These are phyloP conservation scores for Gasteruption jaculator DNA, from an alignment of 2,888 invertebrate genomes.

Conservation along the genomic window DNA sequence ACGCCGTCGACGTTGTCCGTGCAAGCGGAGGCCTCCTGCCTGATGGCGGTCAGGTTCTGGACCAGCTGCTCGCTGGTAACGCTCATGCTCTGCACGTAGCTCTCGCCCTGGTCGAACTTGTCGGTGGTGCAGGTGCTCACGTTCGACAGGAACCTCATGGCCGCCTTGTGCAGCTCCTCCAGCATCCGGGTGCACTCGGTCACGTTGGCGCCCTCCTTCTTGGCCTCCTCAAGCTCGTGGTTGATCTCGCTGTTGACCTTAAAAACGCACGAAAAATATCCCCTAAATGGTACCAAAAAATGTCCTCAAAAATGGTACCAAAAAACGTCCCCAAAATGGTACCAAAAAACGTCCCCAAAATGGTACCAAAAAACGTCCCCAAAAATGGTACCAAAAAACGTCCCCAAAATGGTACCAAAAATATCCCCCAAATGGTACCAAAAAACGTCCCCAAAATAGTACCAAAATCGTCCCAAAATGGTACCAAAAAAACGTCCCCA, in stretches of 20 bases:
- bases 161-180: constrained; percentile 12
- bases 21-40: constrained; percentile 18
- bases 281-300: no score
- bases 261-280: not conserved
- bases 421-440: no score
- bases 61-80: constrained; percentile 12
- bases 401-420: no score
- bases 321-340: no score
- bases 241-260: not conserved
- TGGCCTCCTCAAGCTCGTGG: constrained; percentile 12
- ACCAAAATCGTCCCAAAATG: no score
- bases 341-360: no score
- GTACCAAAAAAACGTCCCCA: no score
- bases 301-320: no score
- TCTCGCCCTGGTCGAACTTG: constrained; percentile 21
- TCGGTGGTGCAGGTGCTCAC: constrained; percentile 21
- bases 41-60: constrained; percentile 14
- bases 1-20: constrained; percentile 16
- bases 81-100: constrained; percentile 23
- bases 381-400: no score
- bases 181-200: constrained; percentile 21
- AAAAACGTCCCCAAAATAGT: no score
- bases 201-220: constrained; percentile 11
- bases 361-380: no score
- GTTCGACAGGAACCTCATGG: constrained; percentile 8